Base-by-base conservation (phyloP, 2,797 vertebrate species). In the Myotis findleyi region DNA sequence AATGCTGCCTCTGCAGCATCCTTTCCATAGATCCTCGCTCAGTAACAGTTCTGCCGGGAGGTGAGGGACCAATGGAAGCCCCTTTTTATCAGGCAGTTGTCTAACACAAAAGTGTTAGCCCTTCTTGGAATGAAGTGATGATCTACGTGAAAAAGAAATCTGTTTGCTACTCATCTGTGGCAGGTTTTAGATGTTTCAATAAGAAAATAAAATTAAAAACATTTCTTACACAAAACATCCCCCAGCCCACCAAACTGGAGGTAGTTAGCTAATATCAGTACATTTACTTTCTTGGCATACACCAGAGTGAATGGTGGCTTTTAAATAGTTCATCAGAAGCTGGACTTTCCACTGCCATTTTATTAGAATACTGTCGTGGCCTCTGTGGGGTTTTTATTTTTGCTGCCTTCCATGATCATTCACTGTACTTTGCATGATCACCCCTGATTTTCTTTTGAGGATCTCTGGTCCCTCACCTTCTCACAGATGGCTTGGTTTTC, bases 121-220 rank as follows among this genome's bases (percentile, higher is more conserved):
- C 27, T 94, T 89, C 23, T 18, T 87, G 75, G 51, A 92, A 75
- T 21, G 25, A 75, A 92, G 30, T 36, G 55, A 75, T 59, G 89
- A 94, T 76, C 30, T n/a, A 68, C 64, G 27, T 75, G 47, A 55
- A 90, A 47, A 36, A 85, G 95, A 96, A 69, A 68, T 10, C 71
- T 73, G 44, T 51, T 96, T 87, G 69, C 21, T 33, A 12, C 9
- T 83, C n/a, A 10, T 5, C 71, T 87, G 68, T 80, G 79, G 21
- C 33, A 87, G 72, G n/a, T 81, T 93, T 93, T 62, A 84, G 73
- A 77, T 36, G 36, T 79, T 95, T 85, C 68, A 66, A n/a, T 49
- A 93, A 92, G 68, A 85, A 77, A 76, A 77, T 4, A 62, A 27
- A 47, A 71, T 69, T 36, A 57, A 92, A 95, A 66, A 36, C 75